Evolutionary conservation across 2,797 vertebrate species (phyloP).

Genomic region (Poeciliopsis paucimaculata): DNA sequence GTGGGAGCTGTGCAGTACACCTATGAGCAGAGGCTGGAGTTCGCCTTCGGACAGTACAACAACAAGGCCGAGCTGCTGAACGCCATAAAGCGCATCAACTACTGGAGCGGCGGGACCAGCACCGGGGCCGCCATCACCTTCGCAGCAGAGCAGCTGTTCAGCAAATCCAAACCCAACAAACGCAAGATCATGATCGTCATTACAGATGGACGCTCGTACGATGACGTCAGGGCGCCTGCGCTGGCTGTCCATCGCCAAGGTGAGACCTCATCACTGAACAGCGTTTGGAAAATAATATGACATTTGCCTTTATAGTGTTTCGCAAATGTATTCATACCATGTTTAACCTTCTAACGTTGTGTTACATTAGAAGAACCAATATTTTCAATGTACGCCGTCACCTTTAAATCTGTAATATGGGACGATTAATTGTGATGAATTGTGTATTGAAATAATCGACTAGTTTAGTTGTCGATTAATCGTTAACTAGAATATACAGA

Average conservation of each 20-base stretch:
- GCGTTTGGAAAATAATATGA: not conserved
- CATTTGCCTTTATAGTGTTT: not conserved
- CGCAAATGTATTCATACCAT: not conserved
- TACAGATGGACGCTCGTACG: conserved; percentile 95
- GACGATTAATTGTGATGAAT: not conserved
- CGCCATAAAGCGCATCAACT: conserved; percentile 91
- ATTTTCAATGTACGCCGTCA: not conserved
- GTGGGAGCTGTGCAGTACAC: conserved; percentile 96
- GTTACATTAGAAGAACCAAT: not conserved
- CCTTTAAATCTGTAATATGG: not conserved
- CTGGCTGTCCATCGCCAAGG: conserved; percentile 89
- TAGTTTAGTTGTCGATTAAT: no score
- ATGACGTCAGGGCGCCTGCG: conserved; percentile 89
- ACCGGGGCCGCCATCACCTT: conserved; percentile 95
- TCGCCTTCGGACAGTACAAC: conserved; percentile 89
- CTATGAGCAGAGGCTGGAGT: conserved; percentile 96
- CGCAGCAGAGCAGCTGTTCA: conserved; percentile 91
- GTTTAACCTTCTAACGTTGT: not conserved
- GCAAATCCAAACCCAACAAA: conserved; percentile 96
- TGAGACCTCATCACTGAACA: conserved; percentile 67
- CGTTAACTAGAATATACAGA: no score
- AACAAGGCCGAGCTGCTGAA: conserved; percentile 89
- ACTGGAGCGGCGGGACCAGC: conserved; percentile 98
- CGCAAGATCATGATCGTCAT: conserved; percentile 98
- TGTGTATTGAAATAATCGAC: not conserved